These are phyloP conservation scores for Ligdia adustata DNA, from an alignment of 2,888 invertebrate genomes.

Conservation along the genomic window DNA sequence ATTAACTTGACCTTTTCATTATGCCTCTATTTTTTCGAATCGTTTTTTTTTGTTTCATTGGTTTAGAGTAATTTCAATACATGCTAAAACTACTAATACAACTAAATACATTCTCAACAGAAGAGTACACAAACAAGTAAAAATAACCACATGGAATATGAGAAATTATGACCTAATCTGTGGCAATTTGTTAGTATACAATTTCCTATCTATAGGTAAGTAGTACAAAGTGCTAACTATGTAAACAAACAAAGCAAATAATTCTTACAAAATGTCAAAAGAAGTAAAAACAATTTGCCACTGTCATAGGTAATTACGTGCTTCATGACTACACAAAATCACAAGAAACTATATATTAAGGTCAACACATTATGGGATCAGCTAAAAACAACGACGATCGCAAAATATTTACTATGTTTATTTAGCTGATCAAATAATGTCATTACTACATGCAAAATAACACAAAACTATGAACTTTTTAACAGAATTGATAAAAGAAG, in stretches of 20 bases:
- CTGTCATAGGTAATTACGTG: not conserved
- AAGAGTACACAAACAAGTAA: no score
- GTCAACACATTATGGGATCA: slow-evolving; percentile 2
- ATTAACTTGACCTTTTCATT: not conserved
- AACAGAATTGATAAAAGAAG: no score
- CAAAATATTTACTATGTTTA: not conserved
- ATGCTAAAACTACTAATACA: not conserved
- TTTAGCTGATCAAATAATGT: not conserved
- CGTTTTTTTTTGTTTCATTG: not conserved
- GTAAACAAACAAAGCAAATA: not conserved
- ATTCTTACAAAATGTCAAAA: not conserved
- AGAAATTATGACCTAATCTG: not conserved
- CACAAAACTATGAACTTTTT: no score
- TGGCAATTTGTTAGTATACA: not conserved
- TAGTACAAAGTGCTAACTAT: no score
- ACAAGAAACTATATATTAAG: not conserved
- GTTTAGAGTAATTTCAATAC: not conserved
- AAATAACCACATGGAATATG: no score
- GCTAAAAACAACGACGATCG: not conserved
- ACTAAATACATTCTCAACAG: not conserved
- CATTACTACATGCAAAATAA: not conserved
- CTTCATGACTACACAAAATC: not conserved
- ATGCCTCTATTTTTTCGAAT: not conserved
- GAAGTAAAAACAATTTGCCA: slow-evolving; percentile 1
- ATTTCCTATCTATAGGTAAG: no score